phyloP scores from a whole-genome alignment of 2,888 invertebrate genomes.

The Shargacucullia verbasci region DNA sequence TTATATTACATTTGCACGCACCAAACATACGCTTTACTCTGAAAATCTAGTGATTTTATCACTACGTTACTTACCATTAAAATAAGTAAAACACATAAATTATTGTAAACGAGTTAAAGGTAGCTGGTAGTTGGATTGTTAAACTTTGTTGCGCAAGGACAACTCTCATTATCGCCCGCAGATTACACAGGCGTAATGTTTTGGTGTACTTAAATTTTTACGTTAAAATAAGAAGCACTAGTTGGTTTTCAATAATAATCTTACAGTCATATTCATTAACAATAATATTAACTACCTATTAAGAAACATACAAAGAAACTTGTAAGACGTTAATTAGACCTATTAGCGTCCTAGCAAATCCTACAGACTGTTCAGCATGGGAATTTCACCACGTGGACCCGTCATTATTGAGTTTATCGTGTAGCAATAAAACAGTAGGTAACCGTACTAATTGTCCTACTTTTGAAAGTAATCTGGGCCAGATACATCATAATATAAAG shows the following conservation, averaged over 20 bases:
- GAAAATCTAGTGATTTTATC: conserved; percentile 38
- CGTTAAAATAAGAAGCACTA: too few species aligned
- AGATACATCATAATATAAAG: conserved; percentile 1
- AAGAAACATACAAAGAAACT: conserved; percentile 1
- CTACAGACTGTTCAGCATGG: too few species aligned
- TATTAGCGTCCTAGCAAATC: too few species aligned
- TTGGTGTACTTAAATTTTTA: background rate
- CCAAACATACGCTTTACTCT: conserved; percentile 38
- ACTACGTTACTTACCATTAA: conserved; percentile 18
- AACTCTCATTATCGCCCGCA: conserved; percentile 28
- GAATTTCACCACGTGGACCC: too few species aligned
- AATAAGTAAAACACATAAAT: conserved; percentile 12
- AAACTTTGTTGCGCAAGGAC: conserved; percentile 29
- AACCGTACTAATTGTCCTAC: too few species aligned
- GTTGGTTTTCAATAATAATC: too few species aligned
- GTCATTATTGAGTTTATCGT: too few species aligned
- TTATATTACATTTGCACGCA: conserved; percentile 59
- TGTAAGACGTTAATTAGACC: background rate
- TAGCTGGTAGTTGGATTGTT: conserved; percentile 24
- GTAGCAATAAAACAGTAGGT: background rate
- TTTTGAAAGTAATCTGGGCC: background rate
- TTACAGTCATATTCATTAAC: too few species aligned
- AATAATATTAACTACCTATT: too few species aligned
- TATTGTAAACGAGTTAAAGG: conserved; percentile 29
- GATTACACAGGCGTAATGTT: conserved; percentile 4